phyloP scores from a whole-genome alignment of 2,888 invertebrate genomes.

The Bombylius discolor region DNA sequence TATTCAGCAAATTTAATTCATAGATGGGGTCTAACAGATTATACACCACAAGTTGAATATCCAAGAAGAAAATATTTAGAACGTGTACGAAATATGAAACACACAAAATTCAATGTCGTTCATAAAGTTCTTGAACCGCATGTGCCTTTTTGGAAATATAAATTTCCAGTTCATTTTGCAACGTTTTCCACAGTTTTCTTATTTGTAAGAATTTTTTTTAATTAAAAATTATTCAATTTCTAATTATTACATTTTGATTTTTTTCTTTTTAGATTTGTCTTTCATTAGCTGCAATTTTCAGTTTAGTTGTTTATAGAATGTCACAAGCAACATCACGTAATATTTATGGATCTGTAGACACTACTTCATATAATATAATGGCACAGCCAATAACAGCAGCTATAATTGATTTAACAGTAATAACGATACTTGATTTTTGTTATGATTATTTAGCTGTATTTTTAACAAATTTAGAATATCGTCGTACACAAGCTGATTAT shows the following conservation, averaged over 20 bases:
- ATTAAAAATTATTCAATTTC: not conserved
- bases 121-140: conserved; percentile 53
- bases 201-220: conserved; percentile 24
- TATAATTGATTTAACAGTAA: conserved; percentile 61
- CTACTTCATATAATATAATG: conserved; percentile 47
- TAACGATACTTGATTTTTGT: conserved; percentile 58
- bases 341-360: conserved; percentile 38
- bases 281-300: conserved; percentile 60
- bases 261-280: conserved; percentile 42
- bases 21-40: conserved; percentile 68
- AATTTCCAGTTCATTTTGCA: conserved; percentile 54
- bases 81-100: conserved; percentile 42
- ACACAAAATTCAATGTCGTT: conserved; percentile 40
- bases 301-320: conserved; percentile 65
- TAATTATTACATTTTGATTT: not conserved
- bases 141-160: conserved; percentile 63
- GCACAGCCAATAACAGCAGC: conserved; percentile 65
- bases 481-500: conserved; percentile 72
- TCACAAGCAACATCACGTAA: conserved; percentile 46
- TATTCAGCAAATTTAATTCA: conserved; percentile 66
- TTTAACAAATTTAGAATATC: conserved; percentile 60
- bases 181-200: conserved; percentile 50
- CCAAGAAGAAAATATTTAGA: conserved; percentile 64
- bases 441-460: conserved; percentile 52
- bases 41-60: conserved; percentile 59